A percentile compares a stretch with the other conserved stretches of the same genome.
phyloP scores from a whole-genome alignment of 2,888 invertebrate species.

The Adelphocoris suturalis region DNA sequence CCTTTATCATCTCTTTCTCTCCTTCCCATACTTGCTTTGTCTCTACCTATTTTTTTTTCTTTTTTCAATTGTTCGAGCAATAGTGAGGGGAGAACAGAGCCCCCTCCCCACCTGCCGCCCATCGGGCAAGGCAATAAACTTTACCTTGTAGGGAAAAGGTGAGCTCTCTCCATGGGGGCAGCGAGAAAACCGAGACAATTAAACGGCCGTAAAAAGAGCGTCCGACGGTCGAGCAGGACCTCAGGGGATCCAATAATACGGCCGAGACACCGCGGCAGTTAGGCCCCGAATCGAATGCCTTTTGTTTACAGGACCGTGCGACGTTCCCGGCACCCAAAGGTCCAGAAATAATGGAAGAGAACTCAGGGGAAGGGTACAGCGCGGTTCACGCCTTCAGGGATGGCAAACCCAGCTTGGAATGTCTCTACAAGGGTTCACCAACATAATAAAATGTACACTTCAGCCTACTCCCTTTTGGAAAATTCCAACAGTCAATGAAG shows the following conservation, averaged over 20 bases:
- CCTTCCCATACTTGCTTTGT: constrained; percentile 1
- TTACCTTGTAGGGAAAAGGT: constrained; percentile 55
- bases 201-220: constrained; percentile 56
- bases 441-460: background rate
- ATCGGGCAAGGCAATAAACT: constrained; percentile 29
- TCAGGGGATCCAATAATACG: constrained; percentile 35
- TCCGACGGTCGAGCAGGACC: constrained; percentile 34
- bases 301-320: constrained; percentile 52
- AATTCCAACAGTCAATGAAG: background rate
- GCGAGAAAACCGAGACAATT: constrained; percentile 46
- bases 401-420: background rate
- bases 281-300: constrained; percentile 50
- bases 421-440: background rate
- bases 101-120: background rate
- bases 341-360: constrained; percentile 23
- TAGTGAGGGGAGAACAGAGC: background rate
- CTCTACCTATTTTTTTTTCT: constrained; percentile 13
- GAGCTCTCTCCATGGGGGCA: background rate
- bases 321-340: constrained; percentile 19
- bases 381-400: background rate
- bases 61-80: constrained; percentile 40
- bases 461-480: background rate
- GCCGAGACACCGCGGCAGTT: constrained; percentile 28
- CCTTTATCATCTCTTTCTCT: constrained; percentile 5
- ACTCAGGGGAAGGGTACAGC: background rate